Evolutionary conservation across 1,140 invertebrate genomes (phyloP).

Genomic region (Ridgeia piscesae): DNA sequence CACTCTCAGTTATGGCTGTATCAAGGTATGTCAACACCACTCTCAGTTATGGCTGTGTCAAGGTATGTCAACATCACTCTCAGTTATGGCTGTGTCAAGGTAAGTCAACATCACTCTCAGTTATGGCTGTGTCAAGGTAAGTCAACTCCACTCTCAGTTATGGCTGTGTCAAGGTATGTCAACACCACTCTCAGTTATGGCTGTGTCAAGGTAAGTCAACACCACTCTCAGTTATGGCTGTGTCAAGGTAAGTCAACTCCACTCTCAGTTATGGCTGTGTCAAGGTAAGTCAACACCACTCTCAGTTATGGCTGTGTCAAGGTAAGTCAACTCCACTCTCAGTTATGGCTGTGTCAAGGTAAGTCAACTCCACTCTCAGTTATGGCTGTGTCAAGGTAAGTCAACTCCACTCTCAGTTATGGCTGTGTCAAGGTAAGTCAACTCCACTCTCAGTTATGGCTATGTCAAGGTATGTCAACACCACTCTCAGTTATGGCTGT

Average conservation of each 20-base stretch:
- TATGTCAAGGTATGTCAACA: conserved; percentile 24
- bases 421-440: conserved; percentile 27
- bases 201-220: conserved; percentile 25
- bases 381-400: conserved; percentile 28
- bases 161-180: conserved; percentile 27
- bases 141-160: not conserved
- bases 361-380: not conserved
- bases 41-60: too few relatives aligned
- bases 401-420: not conserved
- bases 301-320: too few relatives aligned
- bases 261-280: too few relatives aligned
- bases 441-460: not conserved
- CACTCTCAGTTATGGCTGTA: too few relatives aligned
- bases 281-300: conserved; percentile 18
- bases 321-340: conserved; percentile 6
- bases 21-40: conserved; percentile 20
- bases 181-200: not conserved
- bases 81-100: too few relatives aligned
- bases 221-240: not conserved
- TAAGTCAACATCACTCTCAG: not conserved
- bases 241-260: conserved; percentile 21
- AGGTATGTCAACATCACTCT: conserved; percentile 8
- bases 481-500: too few relatives aligned
- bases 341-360: too few relatives aligned
- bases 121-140: too few relatives aligned